Base-by-base conservation (phyloP, 2,113 vertebrate genomes). In the Pardalotus punctatus region DNA sequence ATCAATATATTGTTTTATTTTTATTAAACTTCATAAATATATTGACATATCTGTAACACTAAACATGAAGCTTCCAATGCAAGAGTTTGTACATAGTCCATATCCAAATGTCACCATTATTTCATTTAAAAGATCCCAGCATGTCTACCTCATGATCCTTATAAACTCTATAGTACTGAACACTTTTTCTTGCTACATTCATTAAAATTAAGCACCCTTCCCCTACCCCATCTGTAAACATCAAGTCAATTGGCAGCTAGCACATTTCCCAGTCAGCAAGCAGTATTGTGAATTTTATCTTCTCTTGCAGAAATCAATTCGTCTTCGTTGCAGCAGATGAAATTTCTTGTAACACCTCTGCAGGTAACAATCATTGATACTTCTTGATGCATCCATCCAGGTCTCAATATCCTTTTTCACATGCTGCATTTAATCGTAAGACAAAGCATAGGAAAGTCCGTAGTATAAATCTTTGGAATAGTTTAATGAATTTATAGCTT, bases 281-380 rank as follows among this genome's bases (percentile, higher is more conserved):
- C 98, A 98, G 98, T 98, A 98, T 99, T 99, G 98, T 99, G 98
- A 99, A 99, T 99, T 98, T 99, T 99, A 99, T 99, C 99, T 99
- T 99, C 99, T 99, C 98, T 99, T 99, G 98, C 99, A 99, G 99
- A 99, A 99, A 99, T 99, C 98, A 99, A 98, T 99, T 99, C 98
- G 98, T 99, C 98, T 98, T 99, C 99, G 98, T 99, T 99, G 99
- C 99, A 98, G 98, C 99, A 98, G 99, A 99, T 99, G 99, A 99
- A 99, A 99, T 99, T 98, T 99, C 99, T 99, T 99, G 99, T 99
- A 99, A 99, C 99, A 98, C 98, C 98, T 99, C 98, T 98, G 98
- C 99, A 99, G 99, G 99, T 99, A 99, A 99, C 98, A 98, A 98
- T 98, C 98, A 98, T 98, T 98, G 98, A 98, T 98, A 98, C 98